A percentile compares a stretch with the other conserved stretches of the same genome.
Evolutionary conservation across 2,113 vertebrate species (phyloP).

Genomic region (Lates calcarifer): DNA sequence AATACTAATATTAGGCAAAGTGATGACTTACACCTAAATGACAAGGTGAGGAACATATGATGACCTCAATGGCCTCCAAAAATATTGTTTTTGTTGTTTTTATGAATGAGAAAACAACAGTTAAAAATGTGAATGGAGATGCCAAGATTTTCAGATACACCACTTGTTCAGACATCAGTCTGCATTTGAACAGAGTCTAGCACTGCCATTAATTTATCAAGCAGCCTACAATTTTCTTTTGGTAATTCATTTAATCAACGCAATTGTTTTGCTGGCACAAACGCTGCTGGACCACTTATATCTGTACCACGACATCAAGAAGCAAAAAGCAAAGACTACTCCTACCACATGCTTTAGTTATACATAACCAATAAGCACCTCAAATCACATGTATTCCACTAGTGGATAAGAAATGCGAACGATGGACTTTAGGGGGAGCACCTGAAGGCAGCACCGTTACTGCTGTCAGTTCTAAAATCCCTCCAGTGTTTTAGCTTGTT

Average conservation of each 20-base stretch:
- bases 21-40: background rate
- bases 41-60: background rate
- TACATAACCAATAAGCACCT: background rate
- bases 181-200: background rate
- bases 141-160: background rate
- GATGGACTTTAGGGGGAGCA: background rate
- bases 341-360: background rate
- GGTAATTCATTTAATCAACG: background rate
- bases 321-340: background rate
- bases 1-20: no score
- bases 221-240: background rate
- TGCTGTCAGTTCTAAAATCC: conserved; percentile 19
- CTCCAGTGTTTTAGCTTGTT: background rate
- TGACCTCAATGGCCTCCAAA: background rate
- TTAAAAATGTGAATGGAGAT: background rate
- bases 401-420: background rate
- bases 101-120: no score
- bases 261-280: background rate
- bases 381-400: background rate
- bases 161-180: background rate
- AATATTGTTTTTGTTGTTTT: no score
- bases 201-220: background rate
- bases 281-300: background rate
- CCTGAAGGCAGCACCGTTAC: conserved; percentile 40
- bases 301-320: background rate